Evolutionary conservation across 2,113 vertebrate genomes (phyloP).

Genomic region (Ahaetulla prasina): DNA sequence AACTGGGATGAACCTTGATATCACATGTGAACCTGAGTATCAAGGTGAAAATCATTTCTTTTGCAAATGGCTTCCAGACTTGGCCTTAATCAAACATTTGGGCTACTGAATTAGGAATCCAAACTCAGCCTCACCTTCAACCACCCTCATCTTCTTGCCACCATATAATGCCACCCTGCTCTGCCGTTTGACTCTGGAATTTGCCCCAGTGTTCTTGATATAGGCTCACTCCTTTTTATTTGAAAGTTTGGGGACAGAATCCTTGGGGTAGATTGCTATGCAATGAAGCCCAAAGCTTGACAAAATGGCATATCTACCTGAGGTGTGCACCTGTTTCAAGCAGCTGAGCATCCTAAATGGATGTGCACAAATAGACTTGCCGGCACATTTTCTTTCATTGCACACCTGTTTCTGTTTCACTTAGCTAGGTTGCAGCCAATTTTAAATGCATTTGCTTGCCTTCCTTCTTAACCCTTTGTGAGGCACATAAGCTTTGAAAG

Average conservation of each 20-base stretch:
- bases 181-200: neutral
- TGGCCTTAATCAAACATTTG: neutral
- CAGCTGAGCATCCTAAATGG: neutral
- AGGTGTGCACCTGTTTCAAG: neutral
- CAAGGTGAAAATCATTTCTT: neutral
- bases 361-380: neutral
- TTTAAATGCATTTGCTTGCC: neutral
- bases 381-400: neutral
- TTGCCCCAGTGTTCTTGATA: neutral
- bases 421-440: neutral
- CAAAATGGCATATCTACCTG: neutral
- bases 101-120: neutral
- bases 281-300: neutral
- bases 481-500: neutral
- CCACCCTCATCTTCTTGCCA: neutral
- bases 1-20: neutral
- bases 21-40: neutral
- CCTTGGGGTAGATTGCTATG: neutral
- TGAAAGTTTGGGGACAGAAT: neutral
- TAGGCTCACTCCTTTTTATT: neutral
- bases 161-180: neutral
- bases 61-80: neutral
- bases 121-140: neutral
- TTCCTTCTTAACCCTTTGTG: neutral
- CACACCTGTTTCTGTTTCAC: neutral